Conservation (phyloP, 2,797 vertebrate genomes). For the Hypotaenidia okinawae region DNA sequence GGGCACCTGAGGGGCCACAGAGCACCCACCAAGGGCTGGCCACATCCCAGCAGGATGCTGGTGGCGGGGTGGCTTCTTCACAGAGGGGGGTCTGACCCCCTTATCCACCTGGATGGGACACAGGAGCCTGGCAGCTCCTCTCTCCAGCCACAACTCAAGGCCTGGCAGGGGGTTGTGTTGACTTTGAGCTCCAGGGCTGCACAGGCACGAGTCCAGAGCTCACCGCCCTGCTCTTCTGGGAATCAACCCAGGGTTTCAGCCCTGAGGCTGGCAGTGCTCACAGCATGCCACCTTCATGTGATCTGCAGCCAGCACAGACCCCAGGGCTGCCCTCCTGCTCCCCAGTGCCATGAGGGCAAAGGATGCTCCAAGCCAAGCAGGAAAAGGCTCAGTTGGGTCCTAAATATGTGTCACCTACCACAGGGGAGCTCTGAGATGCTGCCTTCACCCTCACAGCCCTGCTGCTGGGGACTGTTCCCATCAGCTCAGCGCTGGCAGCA, state of each 20-base stretch:
- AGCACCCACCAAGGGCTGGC: neutral
- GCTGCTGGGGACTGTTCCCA: neutral
- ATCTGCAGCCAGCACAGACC: neutral
- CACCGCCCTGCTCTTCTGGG: neutral
- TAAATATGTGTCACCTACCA: neutral
- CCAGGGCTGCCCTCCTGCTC: neutral
- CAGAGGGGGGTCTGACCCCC: neutral
- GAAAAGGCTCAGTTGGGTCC: neutral
- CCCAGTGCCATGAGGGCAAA: neutral
- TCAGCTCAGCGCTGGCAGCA: neutral
- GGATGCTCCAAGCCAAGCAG: neutral
- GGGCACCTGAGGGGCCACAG: neutral
- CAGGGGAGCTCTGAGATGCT: neutral
- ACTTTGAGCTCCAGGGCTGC: neutral
- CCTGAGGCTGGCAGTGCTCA: neutral
- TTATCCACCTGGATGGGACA: neutral
- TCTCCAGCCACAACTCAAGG: neutral
- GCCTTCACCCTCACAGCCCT: neutral
- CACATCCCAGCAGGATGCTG: rapidly evolving
- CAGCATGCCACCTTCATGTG: neutral
- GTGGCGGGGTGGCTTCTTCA: neutral
- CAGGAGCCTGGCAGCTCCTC: rapidly evolving
- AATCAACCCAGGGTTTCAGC: neutral
- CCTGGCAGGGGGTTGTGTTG: neutral
- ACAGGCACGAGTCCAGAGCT: neutral